Conservation (phyloP, 2,113 vertebrate genomes). For the Rana temporaria region DNA sequence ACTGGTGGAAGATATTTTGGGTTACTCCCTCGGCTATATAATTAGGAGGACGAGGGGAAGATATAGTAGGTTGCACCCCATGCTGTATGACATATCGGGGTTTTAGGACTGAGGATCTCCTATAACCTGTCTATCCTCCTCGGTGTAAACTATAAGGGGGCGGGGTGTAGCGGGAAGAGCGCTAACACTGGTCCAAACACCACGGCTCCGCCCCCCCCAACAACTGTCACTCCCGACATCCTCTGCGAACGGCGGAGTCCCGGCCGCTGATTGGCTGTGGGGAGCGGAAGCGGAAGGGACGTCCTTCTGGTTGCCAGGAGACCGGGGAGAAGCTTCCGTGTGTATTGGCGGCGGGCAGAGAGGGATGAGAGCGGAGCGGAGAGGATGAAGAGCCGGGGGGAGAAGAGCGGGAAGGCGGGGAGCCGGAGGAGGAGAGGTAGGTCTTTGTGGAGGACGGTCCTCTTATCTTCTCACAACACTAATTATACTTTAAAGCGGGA, state of each 20-base stretch:
- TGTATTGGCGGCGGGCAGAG: not conserved
- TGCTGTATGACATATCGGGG: too few species aligned
- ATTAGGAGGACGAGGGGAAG: too few species aligned
- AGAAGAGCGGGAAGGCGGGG: not conserved
- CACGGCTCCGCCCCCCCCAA: too few species aligned
- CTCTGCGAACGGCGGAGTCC: not conserved
- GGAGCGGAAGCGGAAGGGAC: not conserved
- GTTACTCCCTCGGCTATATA: too few species aligned
- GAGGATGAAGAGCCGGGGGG: conserved; percentile 3
- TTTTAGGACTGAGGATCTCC: too few species aligned
- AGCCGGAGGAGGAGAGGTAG: conserved; percentile 2
- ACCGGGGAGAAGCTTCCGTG: conserved; percentile 28
- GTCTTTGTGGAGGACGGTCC: not conserved
- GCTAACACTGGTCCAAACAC: not conserved
- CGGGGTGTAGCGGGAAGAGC: too few species aligned
- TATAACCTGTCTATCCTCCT: too few species aligned
- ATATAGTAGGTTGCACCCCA: too few species aligned
- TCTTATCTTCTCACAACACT: not conserved
- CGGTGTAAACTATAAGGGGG: too few species aligned
- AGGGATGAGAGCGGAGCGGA: not conserved
- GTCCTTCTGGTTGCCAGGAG: conserved; percentile 22
- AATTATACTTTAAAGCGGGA: not conserved
- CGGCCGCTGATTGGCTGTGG: not conserved
- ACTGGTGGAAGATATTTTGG: too few species aligned
- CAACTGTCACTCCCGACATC: conserved; percentile 21